These are phyloP conservation scores for Rhyzopertha dominica DNA, from an alignment of 1,140 invertebrate genomes.

Conservation along the genomic window DNA sequence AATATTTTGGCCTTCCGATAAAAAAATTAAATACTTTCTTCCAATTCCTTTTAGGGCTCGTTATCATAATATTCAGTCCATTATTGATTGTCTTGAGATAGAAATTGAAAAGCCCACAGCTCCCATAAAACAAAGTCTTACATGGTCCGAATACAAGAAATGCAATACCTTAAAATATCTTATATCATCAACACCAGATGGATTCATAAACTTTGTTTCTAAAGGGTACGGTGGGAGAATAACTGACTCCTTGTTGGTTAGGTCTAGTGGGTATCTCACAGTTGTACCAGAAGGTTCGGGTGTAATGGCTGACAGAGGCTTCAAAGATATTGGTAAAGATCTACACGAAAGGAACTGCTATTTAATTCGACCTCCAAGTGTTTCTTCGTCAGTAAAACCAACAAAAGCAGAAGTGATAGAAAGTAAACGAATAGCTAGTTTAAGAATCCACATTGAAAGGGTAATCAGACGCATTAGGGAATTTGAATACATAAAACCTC, in stretches of 20 bases:
- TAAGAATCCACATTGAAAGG: conserved; percentile 13
- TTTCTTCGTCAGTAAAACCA: conserved; percentile 16
- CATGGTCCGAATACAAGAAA: conserved; percentile 41
- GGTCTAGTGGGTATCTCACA: conserved; percentile 37
- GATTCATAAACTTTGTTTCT: conserved; percentile 42
- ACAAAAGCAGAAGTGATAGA: conserved; percentile 17
- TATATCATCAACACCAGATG: conserved; percentile 40
- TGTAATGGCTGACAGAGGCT: conserved; percentile 43
- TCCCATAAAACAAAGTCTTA: conserved; percentile 24
- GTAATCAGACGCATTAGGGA: conserved; percentile 25
- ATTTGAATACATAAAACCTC: conserved; percentile 28
- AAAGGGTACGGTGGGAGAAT: conserved; percentile 36
- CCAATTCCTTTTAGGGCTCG: conserved; percentile 23
- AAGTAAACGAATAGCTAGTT: conserved; percentile 7
- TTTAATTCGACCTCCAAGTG: conserved; percentile 37
- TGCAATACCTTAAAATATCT: conserved; percentile 46
- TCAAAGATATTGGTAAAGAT: conserved; percentile 39
- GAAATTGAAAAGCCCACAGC: conserved; percentile 36
- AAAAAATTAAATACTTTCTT: conserved; percentile 19
- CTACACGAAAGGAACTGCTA: conserved; percentile 27
- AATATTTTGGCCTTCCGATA: conserved; percentile 6
- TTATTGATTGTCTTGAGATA: conserved; percentile 41
- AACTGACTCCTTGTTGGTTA: conserved; percentile 32
- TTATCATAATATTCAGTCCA: conserved; percentile 21
- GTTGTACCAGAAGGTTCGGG: conserved; percentile 19